Evolutionary conservation across 2,797 vertebrate genomes (phyloP), one percentile per base, ranked within the genome.

Genomic region (Sebastes steindachneri): DNA sequence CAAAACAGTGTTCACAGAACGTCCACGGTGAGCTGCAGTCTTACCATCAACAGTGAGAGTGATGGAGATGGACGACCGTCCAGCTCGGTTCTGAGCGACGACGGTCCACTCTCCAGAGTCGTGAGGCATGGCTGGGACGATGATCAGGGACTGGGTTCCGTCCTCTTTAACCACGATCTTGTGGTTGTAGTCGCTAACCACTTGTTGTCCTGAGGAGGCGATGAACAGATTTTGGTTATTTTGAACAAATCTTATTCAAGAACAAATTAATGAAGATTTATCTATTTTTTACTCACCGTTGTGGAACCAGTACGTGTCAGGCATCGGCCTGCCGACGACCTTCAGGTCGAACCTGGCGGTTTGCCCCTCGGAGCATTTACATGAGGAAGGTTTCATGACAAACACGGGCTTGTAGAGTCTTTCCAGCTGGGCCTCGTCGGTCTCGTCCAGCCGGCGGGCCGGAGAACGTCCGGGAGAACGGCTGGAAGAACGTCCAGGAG

Each of bases 101-200:
- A 99, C 99, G 0, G 97, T 98, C 99, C 98, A 99, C 88, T 99
- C 99, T 83, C 99, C 99, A 48, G 97, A 97, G 93, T 99, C 98
- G 15, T 96, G 93, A 26, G 99, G 98, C 94, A 95, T 78, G 17
- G 97, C 96, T 29, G 98, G 97, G 62, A 97, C 97, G 75, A 99
- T 96, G 91, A 99, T 99, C 92, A 99, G 70, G 3, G 99, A 99
- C 74, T 99, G 99, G 7, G 97, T 99, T 4, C 99, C 98, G 54
- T 99, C 98, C 94, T 99, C 99, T 91, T 99, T 99, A 53, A 99
- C 93, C 68, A 99, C 98, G 59, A 99, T 97, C 95, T 99, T 99
- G 91, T 99, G 98, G 4, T 97, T 99, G 79, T 97, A 97, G 90
- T 99, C 99, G 82, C 98, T 99, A 59, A 98, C 93, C 63, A 98